Conservation (phyloP, 1,140 invertebrate species). For the Lineus longissimus region DNA sequence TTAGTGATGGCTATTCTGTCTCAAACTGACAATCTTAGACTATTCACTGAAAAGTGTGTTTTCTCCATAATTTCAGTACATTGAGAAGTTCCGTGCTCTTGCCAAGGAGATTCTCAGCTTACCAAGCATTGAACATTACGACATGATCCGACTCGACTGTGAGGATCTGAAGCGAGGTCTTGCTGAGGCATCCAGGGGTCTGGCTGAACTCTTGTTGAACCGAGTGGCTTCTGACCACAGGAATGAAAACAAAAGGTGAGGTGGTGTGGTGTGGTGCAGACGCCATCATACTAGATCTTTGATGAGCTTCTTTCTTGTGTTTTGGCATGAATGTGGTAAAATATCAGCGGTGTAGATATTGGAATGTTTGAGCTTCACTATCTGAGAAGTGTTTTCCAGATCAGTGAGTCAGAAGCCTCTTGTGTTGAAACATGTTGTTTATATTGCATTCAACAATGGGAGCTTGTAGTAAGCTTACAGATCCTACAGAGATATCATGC, state of each 20-base stretch:
- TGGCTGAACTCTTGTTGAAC: slow-evolving; percentile 44
- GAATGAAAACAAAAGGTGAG: slow-evolving; percentile 42
- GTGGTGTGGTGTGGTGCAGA: slow-evolving; percentile 1
- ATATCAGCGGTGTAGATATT: too few relatives aligned
- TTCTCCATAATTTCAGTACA: slow-evolving; percentile 35
- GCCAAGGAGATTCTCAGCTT: slow-evolving; percentile 47
- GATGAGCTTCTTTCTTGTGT: not conserved
- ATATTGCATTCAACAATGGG: too few relatives aligned
- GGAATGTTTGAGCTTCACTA: too few relatives aligned
- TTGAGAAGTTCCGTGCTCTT: slow-evolving; percentile 46
- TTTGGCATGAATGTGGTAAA: too few relatives aligned
- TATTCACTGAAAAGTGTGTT: too few relatives aligned
- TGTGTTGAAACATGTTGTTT: too few relatives aligned
- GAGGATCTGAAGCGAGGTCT: slow-evolving; percentile 51
- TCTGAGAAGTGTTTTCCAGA: too few relatives aligned
- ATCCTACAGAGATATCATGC: too few relatives aligned
- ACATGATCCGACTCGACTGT: slow-evolving; percentile 51
- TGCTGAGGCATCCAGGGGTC: slow-evolving; percentile 35
- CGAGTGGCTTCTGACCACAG: slow-evolving; percentile 48
- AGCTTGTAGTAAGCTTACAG: too few relatives aligned
- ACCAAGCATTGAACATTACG: slow-evolving; percentile 50
- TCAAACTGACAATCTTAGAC: too few relatives aligned
- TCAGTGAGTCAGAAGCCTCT: too few relatives aligned
- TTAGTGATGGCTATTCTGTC: too few relatives aligned
- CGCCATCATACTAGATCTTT: not conserved